These are phyloP conservation scores for Drosophila nasuta DNA, from an alignment of 1,140 invertebrate species.

Conservation along the genomic window DNA sequence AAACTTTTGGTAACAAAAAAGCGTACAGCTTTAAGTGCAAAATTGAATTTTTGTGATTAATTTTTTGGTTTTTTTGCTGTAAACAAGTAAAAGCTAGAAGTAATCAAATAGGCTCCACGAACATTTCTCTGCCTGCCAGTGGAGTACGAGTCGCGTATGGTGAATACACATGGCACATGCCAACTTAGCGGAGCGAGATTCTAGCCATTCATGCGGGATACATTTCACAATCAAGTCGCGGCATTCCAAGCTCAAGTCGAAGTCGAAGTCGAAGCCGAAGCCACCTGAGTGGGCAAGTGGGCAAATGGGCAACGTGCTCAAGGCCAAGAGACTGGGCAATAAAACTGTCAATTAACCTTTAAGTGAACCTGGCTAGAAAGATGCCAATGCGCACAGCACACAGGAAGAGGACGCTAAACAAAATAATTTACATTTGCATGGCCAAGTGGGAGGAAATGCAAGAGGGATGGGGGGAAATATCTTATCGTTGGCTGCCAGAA, in stretches of 20 bases:
- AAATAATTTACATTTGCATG: conserved; percentile 74
- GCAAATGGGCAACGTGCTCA: conserved; percentile 38
- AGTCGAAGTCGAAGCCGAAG: background rate
- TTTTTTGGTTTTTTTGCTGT: conserved; percentile 30
- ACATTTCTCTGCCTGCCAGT: too few relatives aligned
- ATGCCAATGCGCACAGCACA: conserved; percentile 33
- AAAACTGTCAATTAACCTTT: conserved; percentile 78
- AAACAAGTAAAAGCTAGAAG: conserved; percentile 8
- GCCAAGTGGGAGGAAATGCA: conserved; percentile 17
- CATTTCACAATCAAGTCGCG: conserved; percentile 23
- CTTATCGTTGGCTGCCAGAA: conserved; percentile 71
- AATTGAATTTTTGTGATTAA: conserved; percentile 72
- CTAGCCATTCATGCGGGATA: conserved; percentile 17
- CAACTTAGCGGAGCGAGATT: conserved; percentile 1
- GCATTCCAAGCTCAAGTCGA: conserved; percentile 6
- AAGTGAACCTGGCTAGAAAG: conserved; percentile 58
- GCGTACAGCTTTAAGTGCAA: conserved; percentile 63
- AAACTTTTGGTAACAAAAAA: conserved; percentile 56
- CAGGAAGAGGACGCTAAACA: conserved; percentile 34
- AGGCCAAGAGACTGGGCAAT: conserved; percentile 40
- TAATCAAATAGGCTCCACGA: background rate
- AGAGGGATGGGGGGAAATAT: background rate
- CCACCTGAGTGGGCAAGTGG: conserved; percentile 33
- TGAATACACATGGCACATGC: conserved; percentile 43
- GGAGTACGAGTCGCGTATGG: background rate